Conservation (phyloP, 2,113 vertebrate species). For the Chascanopsetta lugubris region DNA sequence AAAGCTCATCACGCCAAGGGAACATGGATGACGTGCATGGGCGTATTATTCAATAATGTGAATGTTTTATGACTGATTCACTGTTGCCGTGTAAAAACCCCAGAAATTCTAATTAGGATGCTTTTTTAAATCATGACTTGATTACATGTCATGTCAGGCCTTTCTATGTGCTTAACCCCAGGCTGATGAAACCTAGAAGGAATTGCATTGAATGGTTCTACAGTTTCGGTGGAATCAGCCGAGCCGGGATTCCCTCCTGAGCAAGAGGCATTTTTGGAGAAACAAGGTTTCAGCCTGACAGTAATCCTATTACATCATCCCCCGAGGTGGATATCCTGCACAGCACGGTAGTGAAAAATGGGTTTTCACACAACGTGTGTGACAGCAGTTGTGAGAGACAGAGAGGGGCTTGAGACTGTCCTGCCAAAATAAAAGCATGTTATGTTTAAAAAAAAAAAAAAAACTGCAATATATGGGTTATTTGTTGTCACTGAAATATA, state of each 20-base stretch:
- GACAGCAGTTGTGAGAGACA: background rate
- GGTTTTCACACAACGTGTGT: background rate
- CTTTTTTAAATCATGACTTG: background rate
- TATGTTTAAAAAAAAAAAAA: background rate
- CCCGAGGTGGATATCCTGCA: constrained; percentile 2
- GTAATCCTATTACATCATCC: constrained; percentile 3
- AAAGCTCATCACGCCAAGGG: background rate
- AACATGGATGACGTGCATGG: constrained; percentile 35
- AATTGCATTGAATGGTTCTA: background rate
- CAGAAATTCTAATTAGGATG: background rate
- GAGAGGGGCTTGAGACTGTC: background rate
- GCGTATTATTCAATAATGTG: constrained; percentile 2
- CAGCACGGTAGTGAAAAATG: background rate
- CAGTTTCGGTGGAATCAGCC: background rate
- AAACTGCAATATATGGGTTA: background rate
- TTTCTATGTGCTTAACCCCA: background rate
- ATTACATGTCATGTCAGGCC: background rate
- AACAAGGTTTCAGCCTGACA: background rate
- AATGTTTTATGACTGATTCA: constrained; percentile 6
- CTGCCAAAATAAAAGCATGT: background rate
- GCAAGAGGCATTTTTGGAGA: constrained; percentile 4
- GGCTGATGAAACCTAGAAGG: background rate
- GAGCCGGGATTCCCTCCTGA: background rate
- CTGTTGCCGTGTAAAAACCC: background rate
- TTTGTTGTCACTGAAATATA: background rate